phyloP scores from a whole-genome alignment of 2,888 invertebrate species.

The Seladonia tumulorum region DNA sequence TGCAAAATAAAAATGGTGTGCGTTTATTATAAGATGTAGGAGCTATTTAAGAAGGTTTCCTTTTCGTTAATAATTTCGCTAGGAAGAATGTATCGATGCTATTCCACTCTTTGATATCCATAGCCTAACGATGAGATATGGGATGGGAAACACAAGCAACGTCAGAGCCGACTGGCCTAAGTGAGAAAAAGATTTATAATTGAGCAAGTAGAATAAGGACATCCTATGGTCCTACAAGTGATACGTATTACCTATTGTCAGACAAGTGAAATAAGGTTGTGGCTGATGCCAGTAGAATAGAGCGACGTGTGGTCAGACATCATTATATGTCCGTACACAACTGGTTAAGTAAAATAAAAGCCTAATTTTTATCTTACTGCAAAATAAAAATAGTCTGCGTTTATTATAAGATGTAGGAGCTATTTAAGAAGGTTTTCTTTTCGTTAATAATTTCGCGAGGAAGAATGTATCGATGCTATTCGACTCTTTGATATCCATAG shows the following conservation, averaged over 20 bases:
- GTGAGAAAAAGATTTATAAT: too few relatives aligned
- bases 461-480: neutral
- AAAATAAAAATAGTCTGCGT: neutral
- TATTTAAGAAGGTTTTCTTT: neutral
- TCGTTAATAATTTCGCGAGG: neutral
- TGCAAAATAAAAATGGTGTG: neutral
- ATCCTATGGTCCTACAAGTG: too few relatives aligned
- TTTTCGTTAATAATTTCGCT: neutral
- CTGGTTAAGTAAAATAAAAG: neutral
- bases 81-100: neutral
- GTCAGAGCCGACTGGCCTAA: neutral
- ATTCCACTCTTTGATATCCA: neutral
- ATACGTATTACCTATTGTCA: neutral
- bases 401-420: neutral
- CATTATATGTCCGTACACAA: neutral
- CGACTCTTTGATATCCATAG: neutral
- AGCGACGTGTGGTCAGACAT: neutral
- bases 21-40: neutral
- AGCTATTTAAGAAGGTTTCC: neutral
- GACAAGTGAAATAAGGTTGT: neutral
- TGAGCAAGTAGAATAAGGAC: neutral
- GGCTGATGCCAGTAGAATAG: neutral
- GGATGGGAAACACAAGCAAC: neutral
- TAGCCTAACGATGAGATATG: neutral
- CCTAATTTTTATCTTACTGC: neutral